Evolutionary conservation across 1,140 invertebrate species (phyloP), one percentile per base, ranked within the genome.

Genomic region (Globodera ellingtonae): DNA sequence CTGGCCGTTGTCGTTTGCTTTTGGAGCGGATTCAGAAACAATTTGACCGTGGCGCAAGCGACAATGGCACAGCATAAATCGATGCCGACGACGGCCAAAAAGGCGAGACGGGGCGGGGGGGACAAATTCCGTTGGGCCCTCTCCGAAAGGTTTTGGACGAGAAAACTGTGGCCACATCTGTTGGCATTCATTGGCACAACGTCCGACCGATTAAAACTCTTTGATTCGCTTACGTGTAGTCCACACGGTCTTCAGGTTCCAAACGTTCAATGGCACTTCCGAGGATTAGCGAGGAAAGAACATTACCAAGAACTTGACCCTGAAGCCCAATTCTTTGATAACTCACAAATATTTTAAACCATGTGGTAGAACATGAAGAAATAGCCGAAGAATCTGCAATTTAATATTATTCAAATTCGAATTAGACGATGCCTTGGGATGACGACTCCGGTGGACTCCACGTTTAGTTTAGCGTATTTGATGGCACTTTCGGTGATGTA

Each of bases 361-460:
- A 94, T 94, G 89, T 98, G 96, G 93, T 96, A 98, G 78, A 95
- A 93, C 81, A 98, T 93, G 91, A 98, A 98, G 92, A 98, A 98
- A 91, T 97, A 94, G 44, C 96, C 96, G 90, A 98, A 98, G 92
- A 98, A 88, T 84, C 94, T 77, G 21, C 21, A 77, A 67, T 13
- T 66, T 62, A 9, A 10, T 13, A 46, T 8, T 67, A 5, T 18
- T 44, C 52, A 48, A 44, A 35, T 9, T 70, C 6, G 13, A 35
- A 65, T 46, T n/a, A 18, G 4, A 6, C 6, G 15, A 13, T 35
- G 18, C 44, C 75, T 48, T 24, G 75, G 75, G 75, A 98, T 94
- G 82, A 97, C 94, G 7, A 93, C 94, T 89, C 97, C 95, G 7
- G 94, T 93, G 0, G 93, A 92, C 86, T 95, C 86, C 1, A 86